Base-by-base conservation (phyloP, 2,888 invertebrate species). In the Trissolcus brochymenae region DNA sequence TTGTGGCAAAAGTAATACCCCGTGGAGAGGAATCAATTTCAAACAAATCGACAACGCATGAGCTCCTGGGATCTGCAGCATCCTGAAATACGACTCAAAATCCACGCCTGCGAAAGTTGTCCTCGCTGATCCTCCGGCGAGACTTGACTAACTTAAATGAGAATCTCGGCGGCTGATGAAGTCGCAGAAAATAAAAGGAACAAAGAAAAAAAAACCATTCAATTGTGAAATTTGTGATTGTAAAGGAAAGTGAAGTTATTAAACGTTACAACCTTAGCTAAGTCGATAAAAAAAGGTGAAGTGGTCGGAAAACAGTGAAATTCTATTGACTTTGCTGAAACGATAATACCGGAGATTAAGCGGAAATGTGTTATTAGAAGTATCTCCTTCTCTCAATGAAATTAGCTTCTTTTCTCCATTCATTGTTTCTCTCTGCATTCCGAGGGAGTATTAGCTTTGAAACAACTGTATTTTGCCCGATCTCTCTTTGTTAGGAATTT, bases 11-110 rank as follows among this genome's bases (percentile, higher is more conserved):
- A 70, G 76, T 76, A 72, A 76, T 71, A 62, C 59, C 57, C 71
- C 71, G 72, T 64, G 41, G 70, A 79, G 78, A 78, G 78, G 75
- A 78, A 79, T 76, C 79, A 78, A 79, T 78, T 79, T 72, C 73
- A 29, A 77, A 70, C 74, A 68, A 77, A 71, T 68, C 62, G 67
- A 67, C 67, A 59, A 66, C 61, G 75, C 57, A 65, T 50, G 57
- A 62, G 49, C 71, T 60, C 71, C 16, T 50, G 66, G 66, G 65
- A 71, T 43, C 64, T 53, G 17, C 65, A 55, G 53, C 35, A 49
- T 54, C 60, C 55, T 55, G 57, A 75, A 75, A 68, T 75, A 55
- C 68, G 41, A 59, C 17, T 68, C 55, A 35, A 43, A 74, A 60
- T 61, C 51, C 17, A 11, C 57, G 46, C 25, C 40, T 25, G 17